These are phyloP conservation scores for Morone saxatilis DNA, from an alignment of 2,113 vertebrate species.

Conservation along the genomic window DNA sequence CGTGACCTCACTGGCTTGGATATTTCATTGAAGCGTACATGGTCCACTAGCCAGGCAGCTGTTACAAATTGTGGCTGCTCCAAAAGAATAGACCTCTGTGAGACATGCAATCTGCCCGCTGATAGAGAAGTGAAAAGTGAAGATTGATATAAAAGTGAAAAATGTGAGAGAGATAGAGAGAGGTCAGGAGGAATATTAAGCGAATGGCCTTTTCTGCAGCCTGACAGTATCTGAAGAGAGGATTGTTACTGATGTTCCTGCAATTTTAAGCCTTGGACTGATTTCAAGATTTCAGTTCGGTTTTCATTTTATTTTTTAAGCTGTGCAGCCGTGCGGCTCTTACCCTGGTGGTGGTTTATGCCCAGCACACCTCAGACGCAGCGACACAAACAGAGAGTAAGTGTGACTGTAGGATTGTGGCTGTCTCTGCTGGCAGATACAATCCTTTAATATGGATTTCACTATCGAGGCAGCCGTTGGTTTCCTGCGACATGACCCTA, in stretches of 20 bases:
- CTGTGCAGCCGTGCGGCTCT: too few relatives aligned
- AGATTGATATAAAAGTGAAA: not conserved
- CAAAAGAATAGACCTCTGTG: constrained; percentile 3
- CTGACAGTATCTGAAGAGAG: constrained; percentile 1
- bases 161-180: constrained; percentile 1
- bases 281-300: not conserved
- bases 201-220: not conserved
- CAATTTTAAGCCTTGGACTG: constrained; percentile 3
- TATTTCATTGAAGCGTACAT: not conserved
- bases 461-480: constrained; percentile 3
- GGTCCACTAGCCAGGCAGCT: constrained; percentile 8
- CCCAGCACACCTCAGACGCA: not conserved
- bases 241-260: constrained; percentile 1
- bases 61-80: constrained; percentile 4
- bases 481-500: constrained; percentile 4
- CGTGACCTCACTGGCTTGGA: constrained; percentile 18
- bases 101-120: not conserved
- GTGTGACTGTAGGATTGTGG: constrained; percentile 1
- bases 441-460: constrained; percentile 41
- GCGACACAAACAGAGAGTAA: not conserved
- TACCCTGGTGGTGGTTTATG: too few relatives aligned
- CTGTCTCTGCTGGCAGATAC: not conserved
- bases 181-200: not conserved
- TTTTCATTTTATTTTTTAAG: not conserved
- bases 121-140: constrained; percentile 8